Conservation (phyloP, 92 coral and sea anemone genomes). For the Porites cylindrica region DNA sequence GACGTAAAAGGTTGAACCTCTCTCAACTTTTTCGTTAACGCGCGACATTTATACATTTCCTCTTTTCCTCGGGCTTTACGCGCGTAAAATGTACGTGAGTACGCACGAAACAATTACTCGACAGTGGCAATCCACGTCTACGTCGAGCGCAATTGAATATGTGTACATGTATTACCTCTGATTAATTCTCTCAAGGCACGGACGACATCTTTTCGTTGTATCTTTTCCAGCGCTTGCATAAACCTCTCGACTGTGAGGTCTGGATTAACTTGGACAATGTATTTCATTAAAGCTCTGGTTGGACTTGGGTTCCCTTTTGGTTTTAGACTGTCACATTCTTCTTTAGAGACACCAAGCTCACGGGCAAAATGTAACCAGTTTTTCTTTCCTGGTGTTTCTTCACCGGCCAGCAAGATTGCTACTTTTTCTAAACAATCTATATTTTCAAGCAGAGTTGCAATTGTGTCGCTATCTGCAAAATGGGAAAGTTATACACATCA, state of each 20-base stretch:
- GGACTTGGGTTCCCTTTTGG: slow-evolving; percentile 3
- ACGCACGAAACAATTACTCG: too few relatives aligned
- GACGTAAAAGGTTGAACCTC: too few relatives aligned
- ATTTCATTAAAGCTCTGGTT: slow-evolving; percentile 1
- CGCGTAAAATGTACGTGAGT: not conserved
- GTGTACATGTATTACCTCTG: too few relatives aligned
- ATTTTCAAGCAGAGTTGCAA: not conserved
- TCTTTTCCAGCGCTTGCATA: not conserved
- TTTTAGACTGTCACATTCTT: not conserved
- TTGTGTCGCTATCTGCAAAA: not conserved
- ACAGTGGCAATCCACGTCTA: too few relatives aligned
- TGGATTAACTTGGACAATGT: slow-evolving; percentile 3
- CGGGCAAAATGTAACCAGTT: slow-evolving; percentile 14
- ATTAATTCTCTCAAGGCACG: not conserved
- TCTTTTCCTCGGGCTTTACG: too few relatives aligned
- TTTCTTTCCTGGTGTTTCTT: slow-evolving; percentile 4
- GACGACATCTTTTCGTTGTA: not conserved
- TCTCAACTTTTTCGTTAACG: too few relatives aligned
- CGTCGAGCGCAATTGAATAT: too few relatives aligned
- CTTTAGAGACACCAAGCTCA: not conserved
- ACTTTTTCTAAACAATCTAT: not conserved
- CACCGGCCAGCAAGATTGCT: not conserved
- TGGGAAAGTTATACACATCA: not conserved
- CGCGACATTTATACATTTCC: too few relatives aligned
- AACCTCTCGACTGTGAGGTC: not conserved